phyloP scores from a whole-genome alignment of 2,797 vertebrate species.

The Triplophysa yarkandensis region DNA sequence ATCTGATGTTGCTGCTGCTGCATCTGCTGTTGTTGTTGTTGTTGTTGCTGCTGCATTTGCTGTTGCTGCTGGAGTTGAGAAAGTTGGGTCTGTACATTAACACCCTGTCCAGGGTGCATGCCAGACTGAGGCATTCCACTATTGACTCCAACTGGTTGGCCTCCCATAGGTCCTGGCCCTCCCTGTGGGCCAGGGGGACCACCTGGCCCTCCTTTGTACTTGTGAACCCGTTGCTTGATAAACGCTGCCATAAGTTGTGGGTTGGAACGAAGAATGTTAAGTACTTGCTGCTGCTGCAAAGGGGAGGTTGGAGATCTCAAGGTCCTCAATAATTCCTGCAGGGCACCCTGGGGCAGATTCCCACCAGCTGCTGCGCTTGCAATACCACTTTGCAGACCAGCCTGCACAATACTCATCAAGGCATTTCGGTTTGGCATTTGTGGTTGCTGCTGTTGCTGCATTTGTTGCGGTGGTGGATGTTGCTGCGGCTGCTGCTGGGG shows the following conservation, averaged over 20 bases:
- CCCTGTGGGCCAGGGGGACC: conserved; percentile 66
- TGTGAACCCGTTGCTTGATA: conserved; percentile 93
- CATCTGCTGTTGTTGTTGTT: conserved; percentile 56
- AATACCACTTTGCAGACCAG: conserved; percentile 64
- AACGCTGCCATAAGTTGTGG: conserved; percentile 96
- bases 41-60: conserved; percentile 59
- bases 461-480: conserved; percentile 68
- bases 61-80: conserved; percentile 67
- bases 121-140: conserved; percentile 73
- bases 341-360: conserved; percentile 88
- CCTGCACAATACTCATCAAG: conserved; percentile 70
- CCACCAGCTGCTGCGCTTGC: conserved; percentile 71
- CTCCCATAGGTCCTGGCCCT: conserved; percentile 68
- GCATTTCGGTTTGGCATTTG: conserved; percentile 68
- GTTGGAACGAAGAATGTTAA: conserved; percentile 92
- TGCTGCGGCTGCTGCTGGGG: conserved; percentile 73
- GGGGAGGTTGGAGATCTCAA: conserved; percentile 94
- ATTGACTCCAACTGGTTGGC: conserved; percentile 67
- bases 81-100: conserved; percentile 70
- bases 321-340: conserved; percentile 91
- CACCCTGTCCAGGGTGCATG: conserved; percentile 85
- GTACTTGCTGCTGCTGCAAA: conserved; percentile 95
- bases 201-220: conserved; percentile 78
- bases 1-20: conserved; percentile 65
- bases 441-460: conserved; percentile 71